Percentiles rank a stretch among this genome's conserved stretches.
These are phyloP conservation scores for Diacarnus erythraeanus DNA, from an alignment of 37 sponge, comb jelly and placozoan genomes.

Conservation along the genomic window DNA sequence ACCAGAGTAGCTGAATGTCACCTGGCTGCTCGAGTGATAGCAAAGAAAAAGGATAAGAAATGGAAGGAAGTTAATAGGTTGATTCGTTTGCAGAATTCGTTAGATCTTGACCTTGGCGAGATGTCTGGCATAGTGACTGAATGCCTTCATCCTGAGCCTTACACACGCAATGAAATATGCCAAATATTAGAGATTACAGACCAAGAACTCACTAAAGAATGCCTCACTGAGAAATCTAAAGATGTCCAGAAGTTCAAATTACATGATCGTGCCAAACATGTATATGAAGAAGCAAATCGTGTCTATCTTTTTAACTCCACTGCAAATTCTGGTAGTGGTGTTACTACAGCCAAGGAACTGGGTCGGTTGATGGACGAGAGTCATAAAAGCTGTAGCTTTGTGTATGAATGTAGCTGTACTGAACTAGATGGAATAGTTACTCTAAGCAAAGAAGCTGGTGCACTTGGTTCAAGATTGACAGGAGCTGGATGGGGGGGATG, in stretches of 20 bases:
- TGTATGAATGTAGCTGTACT: conserved; percentile 88
- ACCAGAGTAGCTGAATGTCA: conserved; percentile 92
- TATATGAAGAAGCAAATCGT: conserved; percentile 81
- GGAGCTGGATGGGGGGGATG: conserved; percentile 99
- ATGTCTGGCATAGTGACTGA: conserved; percentile 75
- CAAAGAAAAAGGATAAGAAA: conserved; percentile 58
- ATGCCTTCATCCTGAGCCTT: conserved; percentile 68
- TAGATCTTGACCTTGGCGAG: conserved; percentile 30
- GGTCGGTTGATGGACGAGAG: conserved; percentile 92
- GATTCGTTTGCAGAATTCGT: conserved; percentile 40
- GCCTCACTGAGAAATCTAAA: conserved; percentile 41
- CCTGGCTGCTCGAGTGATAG: conserved; percentile 81
- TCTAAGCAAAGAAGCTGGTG: conserved; percentile 64
- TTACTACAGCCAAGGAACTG: conserved; percentile 45
- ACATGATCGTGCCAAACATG: conserved; percentile 85
- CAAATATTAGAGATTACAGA: conserved; percentile 54
- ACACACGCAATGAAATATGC: conserved; percentile 79
- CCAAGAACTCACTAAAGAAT: conserved; percentile 40
- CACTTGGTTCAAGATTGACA: conserved; percentile 89
- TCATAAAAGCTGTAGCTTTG: conserved; percentile 79
- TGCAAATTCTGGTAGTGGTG: conserved; percentile 29
- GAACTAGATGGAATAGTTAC: conserved; percentile 84
- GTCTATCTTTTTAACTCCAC: conserved; percentile 67
- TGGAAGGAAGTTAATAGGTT: conserved; percentile 68
- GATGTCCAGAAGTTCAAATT: conserved; percentile 65